Base-by-base conservation (phyloP, 2,888 invertebrate species). In the Tetrapedia diversipes region DNA sequence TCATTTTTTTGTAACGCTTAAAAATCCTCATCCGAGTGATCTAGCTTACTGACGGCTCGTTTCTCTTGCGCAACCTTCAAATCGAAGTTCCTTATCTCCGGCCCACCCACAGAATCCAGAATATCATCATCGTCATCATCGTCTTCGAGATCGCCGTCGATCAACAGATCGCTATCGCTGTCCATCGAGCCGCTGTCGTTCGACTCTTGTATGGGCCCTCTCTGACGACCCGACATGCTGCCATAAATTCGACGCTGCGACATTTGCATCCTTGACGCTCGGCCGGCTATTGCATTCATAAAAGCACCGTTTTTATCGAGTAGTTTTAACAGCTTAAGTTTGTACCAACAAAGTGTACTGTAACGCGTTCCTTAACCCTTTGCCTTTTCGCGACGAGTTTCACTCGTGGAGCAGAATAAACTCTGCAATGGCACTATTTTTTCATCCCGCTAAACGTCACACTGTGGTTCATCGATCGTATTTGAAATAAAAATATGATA, bases 121-220 rank as follows among this genome's bases (percentile, higher is more conserved):
- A 92, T 86, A 91, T 95, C 90, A 93, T 95, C 92, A 92, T 95
- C 39, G 92, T 95, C 67, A 92, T 95, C 67, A 92, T 95, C 92
- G 89, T 95, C 81, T 93, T 94, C 92, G 90, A 94, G 92, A 79
- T 94, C 94, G 49, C 93, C 94, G 85, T 94, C 94, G 63, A 94
- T 93, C 63, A 94, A 92, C 78, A 93, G 86, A 86, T 92, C 93
- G 19, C 92, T 92, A 89, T 93, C 93, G 37, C 92, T 92, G 64
- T 92, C 92, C 11, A 91, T 76, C 8, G 89, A 90, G 47, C 89
- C 92, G 63, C 88, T 90, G 69, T 91, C 90, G 34, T 89, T 88
- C 11, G 89, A 83, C 68, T 92, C 92, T 39, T 86, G 88, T 39
- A 88, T 89, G 10, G 88, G 82, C 56, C 87, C 88, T 47, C 87